Percentiles rank a stretch among this genome's conserved stretches.
Evolutionary conservation across 23 tunicate genomes (phyloP).

Genomic region (Diplosoma virens): DNA sequence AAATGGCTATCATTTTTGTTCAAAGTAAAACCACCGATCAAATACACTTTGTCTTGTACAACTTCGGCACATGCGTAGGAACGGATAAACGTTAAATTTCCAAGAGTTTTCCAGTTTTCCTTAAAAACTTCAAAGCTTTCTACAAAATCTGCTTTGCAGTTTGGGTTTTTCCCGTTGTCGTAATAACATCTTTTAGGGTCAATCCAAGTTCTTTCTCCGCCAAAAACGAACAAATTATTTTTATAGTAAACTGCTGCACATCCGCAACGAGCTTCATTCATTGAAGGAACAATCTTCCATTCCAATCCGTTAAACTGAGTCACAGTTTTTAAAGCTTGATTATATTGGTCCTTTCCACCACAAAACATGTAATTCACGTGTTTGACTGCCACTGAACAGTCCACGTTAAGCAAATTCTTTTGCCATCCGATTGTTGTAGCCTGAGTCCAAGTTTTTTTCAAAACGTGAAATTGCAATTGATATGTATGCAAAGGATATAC

Average conservation of each 20-base stretch:
- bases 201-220: neutral
- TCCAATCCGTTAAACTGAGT: neutral
- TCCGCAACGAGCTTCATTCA: conserved; percentile 13
- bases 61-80: neutral
- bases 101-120: too few species aligned
- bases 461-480: too few species aligned
- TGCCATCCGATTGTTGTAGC: too few species aligned
- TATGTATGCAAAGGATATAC: too few species aligned
- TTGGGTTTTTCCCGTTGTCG: neutral
- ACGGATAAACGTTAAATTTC: neutral
- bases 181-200: neutral
- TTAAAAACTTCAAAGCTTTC: neutral
- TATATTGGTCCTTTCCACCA: too few species aligned
- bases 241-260: neutral
- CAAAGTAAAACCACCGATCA: neutral
- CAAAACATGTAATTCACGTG: too few species aligned
- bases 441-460: too few species aligned
- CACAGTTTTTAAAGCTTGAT: neutral
- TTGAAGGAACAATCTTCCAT: neutral
- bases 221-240: neutral
- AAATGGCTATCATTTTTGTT: too few species aligned
- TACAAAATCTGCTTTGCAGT: neutral
- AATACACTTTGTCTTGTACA: neutral
- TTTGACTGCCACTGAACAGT: too few species aligned
- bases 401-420: too few species aligned